These are phyloP conservation scores for Theodoxus fluviatilis DNA, from an alignment of 2,888 invertebrate genomes.

Conservation along the genomic window DNA sequence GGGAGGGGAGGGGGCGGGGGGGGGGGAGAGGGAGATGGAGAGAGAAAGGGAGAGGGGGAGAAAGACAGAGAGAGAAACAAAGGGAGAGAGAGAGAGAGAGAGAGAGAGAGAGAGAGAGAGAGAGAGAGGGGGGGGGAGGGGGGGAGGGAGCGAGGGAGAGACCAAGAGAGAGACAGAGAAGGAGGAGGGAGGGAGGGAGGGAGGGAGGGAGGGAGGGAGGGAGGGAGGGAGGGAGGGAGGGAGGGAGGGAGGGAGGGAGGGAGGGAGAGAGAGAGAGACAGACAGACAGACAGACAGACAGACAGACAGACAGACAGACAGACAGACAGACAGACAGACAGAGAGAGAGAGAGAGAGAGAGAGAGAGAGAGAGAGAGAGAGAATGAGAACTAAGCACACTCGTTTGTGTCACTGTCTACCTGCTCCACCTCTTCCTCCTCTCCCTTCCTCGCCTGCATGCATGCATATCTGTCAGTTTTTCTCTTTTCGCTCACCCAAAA, in stretches of 20 bases:
- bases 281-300: slow-evolving; percentile 7
- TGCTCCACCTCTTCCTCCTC: too few relatives aligned
- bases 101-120: neutral
- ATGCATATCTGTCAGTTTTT: too few relatives aligned
- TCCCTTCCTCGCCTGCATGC: too few relatives aligned
- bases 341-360: slow-evolving; percentile 1
- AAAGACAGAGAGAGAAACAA: neutral
- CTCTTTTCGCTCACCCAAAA: slow-evolving; percentile 2
- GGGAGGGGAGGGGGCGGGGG: neutral
- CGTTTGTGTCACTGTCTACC: neutral
- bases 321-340: neutral
- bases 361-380: neutral
- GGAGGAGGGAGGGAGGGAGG: neutral
- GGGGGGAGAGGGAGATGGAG: neutral
- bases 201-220: too few relatives aligned
- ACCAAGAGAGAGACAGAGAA: neutral
- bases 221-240: neutral
- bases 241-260: neutral
- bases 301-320: neutral
- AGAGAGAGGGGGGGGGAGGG: neutral
- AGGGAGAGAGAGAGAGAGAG: neutral
- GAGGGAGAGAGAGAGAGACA: neutral
- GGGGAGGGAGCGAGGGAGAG: neutral
- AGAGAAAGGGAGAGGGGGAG: neutral
- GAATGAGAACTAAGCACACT: neutral